Evolutionary conservation across 2,113 vertebrate genomes (phyloP), one percentile per base, ranked within the genome.

Genomic region (Aplodontia rufa): DNA sequence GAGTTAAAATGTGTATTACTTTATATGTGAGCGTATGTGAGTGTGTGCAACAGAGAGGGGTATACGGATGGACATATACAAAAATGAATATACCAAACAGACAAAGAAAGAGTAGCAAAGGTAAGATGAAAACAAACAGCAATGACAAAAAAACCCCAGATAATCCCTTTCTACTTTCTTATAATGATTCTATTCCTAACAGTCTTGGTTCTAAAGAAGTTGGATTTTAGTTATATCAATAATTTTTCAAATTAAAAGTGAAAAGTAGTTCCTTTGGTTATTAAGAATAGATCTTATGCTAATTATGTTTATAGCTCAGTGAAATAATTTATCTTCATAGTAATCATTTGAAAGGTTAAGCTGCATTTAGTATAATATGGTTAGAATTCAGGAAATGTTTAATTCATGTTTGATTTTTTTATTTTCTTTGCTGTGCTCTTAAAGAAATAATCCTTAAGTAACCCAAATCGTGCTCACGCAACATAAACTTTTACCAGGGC

Each of bases 201-300:
- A 53, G 4, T 68, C 20, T 72, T 47, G 14, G 20, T 74, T 88
- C n/a, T 4, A 88, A 4, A 64, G 12, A 47, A 40, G 58, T 16
- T 75, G 13, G 82, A 74, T 79, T 47, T 80, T 69, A 75, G 8
- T 10, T 3, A 35, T 64, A 69, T 16, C 17, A 78, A 14, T 55
- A 42, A 47, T 51, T 62, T 94, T 94, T 92, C 24, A 87, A 30
- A 9, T 79, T 91, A 8, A 55, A 87, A 82, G 55, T 55, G 7
- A 84, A 81, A 83, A 69, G 87, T 10, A 51, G 11, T 92, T 20
- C 16, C 14, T 79, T 82, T 37, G 11, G 7, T 92, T 69, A 90
- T 40, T 58, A 72, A 69, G 11, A 93, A 62, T 72, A 92, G 17
- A 28, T 90, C 49, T 87, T 90, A 60, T 12, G 3, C 3, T 83